A percentile compares a stretch with the other conserved stretches of the same genome.
Conservation (phyloP, 2,888 invertebrate species). For the Eugnorisma glareosa region DNA sequence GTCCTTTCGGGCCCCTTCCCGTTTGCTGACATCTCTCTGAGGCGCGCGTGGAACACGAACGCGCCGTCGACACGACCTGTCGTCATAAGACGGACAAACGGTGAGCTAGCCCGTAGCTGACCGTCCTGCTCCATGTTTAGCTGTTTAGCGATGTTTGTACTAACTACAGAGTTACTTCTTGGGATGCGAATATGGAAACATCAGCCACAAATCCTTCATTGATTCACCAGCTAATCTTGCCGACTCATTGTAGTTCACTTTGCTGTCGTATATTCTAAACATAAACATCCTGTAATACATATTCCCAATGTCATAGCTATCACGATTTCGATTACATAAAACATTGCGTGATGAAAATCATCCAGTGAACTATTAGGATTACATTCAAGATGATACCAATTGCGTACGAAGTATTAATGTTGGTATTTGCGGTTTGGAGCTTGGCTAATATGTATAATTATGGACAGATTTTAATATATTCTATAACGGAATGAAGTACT, state of each 20-base stretch:
- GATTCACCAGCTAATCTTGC: background rate
- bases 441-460: background rate
- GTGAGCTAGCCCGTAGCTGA: too few species aligned
- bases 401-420: conserved; percentile 13
- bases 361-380: conserved; percentile 9
- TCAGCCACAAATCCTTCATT: background rate
- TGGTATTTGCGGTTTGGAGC: conserved; percentile 38
- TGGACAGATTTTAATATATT: background rate
- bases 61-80: too few species aligned
- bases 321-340: conserved; percentile 44
- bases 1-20: too few species aligned
- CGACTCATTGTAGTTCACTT: conserved; percentile 1
- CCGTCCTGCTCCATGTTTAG: too few species aligned
- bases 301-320: conserved; percentile 39
- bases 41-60: too few species aligned
- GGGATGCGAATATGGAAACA: too few species aligned
- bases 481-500: background rate
- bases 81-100: too few species aligned
- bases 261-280: background rate
- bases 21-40: too few species aligned
- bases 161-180: too few species aligned
- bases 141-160: too few species aligned
- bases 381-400: conserved; percentile 29
- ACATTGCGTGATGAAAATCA: conserved; percentile 13
- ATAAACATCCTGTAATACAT: background rate